Evolutionary conservation across 1,140 invertebrate genomes (phyloP).

Genomic region (Solen grandis): DNA sequence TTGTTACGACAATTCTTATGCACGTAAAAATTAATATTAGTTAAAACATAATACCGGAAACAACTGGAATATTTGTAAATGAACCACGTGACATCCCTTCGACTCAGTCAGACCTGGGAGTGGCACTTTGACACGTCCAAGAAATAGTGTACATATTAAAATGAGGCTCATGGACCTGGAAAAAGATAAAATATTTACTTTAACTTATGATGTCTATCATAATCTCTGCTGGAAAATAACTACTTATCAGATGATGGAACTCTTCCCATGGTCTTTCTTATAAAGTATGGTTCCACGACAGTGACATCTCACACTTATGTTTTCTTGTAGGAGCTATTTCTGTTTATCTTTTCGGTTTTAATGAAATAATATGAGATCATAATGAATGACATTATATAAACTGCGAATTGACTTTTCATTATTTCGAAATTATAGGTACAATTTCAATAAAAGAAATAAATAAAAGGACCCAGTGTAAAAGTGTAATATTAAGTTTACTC

Average conservation of each 20-base stretch:
- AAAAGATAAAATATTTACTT: slow-evolving; percentile 62
- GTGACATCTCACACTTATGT: neutral
- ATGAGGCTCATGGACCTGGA: slow-evolving; percentile 60
- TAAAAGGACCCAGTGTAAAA: too few relatives aligned
- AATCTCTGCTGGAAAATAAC: neutral
- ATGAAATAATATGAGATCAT: too few relatives aligned
- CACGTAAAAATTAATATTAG: too few relatives aligned
- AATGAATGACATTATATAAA: too few relatives aligned
- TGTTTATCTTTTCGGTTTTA: too few relatives aligned
- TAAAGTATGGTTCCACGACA: neutral
- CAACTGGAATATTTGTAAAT: slow-evolving; percentile 61
- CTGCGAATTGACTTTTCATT: too few relatives aligned
- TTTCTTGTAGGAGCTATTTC: neutral
- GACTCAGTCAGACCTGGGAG: slow-evolving; percentile 39
- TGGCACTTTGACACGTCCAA: slow-evolving; percentile 55
- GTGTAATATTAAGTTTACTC: too few relatives aligned
- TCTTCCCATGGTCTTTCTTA: neutral
- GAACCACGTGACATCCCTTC: slow-evolving; percentile 49
- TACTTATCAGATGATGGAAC: neutral
- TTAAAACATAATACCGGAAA: slow-evolving; percentile 58
- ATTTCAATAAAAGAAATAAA: too few relatives aligned
- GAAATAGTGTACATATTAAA: slow-evolving; percentile 58
- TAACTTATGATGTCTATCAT: neutral
- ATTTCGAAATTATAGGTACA: too few relatives aligned
- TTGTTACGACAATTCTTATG: too few relatives aligned